Percentiles rank a stretch among this genome's conserved stretches.
phyloP scores from a whole-genome alignment of 2,113 vertebrate genomes.

The Lamprotornis superbus region DNA sequence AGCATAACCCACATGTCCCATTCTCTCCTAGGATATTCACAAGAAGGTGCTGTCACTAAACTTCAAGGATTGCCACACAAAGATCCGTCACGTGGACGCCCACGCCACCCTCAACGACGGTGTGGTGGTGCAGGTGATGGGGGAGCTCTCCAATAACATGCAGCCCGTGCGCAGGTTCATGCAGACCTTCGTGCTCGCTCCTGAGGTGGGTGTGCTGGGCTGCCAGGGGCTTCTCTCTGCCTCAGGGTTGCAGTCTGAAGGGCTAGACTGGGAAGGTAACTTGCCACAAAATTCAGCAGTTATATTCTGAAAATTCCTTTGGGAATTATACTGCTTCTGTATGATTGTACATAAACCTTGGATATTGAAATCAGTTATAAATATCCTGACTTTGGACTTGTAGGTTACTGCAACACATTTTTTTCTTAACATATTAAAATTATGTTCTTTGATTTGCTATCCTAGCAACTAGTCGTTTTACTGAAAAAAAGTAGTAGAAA shows the following conservation, averaged over 20 bases:
- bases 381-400: not conserved
- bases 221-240: not conserved
- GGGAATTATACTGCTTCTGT: fast-evolving
- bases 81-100: constrained; percentile 95
- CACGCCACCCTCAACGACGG: constrained; percentile 95
- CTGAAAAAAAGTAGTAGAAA: not conserved
- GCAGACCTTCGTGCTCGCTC: constrained; percentile 96
- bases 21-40: constrained; percentile 81
- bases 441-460: not conserved
- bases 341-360: fast-evolving
- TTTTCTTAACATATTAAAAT: not conserved
- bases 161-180: constrained; percentile 97
- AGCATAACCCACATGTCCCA: fast-evolving
- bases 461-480: not conserved
- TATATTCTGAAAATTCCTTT: not conserved
- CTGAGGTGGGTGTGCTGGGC: constrained; percentile 80
- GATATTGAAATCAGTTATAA: not conserved
- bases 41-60: constrained; percentile 95
- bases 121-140: constrained; percentile 98
- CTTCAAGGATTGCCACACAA: constrained; percentile 96
- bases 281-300: not conserved
- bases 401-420: not conserved
- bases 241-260: not conserved
- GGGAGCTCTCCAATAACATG: constrained; percentile 96
- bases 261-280: not conserved